Conservation (phyloP, 1,140 invertebrate genomes). For the Episyrphus balteatus region DNA sequence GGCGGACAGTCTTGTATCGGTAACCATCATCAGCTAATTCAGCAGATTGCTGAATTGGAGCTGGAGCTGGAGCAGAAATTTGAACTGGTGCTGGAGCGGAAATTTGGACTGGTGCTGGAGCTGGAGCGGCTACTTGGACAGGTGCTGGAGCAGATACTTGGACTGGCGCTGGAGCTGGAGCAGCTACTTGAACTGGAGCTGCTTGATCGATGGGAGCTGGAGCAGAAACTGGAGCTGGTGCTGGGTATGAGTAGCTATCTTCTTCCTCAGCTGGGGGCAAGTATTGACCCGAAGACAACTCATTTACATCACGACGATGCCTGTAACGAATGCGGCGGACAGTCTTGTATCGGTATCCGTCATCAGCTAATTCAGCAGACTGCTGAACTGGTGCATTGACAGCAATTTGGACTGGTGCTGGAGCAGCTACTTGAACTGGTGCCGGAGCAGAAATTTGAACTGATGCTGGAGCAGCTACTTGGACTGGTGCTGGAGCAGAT, state of each 20-base stretch:
- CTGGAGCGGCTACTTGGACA: background rate
- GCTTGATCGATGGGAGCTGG: background rate
- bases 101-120: background rate
- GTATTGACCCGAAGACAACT: background rate
- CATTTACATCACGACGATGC: background rate
- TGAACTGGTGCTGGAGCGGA: background rate
- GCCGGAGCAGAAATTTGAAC: background rate
- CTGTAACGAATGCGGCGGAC: background rate
- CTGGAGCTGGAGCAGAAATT: background rate
- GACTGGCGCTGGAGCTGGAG: too few relatives aligned
- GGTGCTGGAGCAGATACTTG: background rate
- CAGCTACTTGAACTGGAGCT: too few relatives aligned
- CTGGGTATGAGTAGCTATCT: background rate
- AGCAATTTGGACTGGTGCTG: background rate
- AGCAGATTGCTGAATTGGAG: background rate
- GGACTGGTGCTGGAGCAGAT: background rate
- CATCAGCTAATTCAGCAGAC: background rate
- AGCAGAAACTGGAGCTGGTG: too few relatives aligned
- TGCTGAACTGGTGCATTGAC: background rate
- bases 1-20: background rate
- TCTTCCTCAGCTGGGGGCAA: background rate
- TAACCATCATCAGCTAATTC: background rate
- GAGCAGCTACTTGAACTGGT: background rate
- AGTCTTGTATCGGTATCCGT: background rate
- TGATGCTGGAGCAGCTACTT: background rate